Evolutionary conservation across 2,113 vertebrate genomes (phyloP).

Genomic region (Diadophis punctatus): DNA sequence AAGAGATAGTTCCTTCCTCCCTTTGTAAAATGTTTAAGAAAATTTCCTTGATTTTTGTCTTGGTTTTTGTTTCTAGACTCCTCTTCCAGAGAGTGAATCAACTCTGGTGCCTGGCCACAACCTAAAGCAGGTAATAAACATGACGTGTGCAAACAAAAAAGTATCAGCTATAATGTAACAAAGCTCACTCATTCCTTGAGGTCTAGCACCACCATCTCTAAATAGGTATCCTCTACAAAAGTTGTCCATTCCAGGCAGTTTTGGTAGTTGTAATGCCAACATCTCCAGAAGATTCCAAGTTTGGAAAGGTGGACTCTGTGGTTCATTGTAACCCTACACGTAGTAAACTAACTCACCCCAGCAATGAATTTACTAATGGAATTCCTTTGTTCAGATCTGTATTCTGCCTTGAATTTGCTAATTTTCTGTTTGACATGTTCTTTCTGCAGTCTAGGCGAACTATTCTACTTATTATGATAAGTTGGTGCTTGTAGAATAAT

Average conservation of each 20-base stretch:
- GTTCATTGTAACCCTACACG: not conserved
- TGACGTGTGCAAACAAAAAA: not conserved
- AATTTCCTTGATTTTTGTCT: not conserved
- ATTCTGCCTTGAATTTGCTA: not conserved
- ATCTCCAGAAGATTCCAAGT: not conserved
- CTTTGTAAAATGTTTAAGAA: not conserved
- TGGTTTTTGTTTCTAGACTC: constrained; percentile 57
- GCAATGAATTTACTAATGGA: not conserved
- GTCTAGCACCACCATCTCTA: not conserved
- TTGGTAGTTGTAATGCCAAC: not conserved
- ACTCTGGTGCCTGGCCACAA: constrained; percentile 67
- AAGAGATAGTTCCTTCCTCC: constrained; percentile 8
- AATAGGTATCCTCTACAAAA: not conserved
- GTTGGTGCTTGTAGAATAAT: not conserved
- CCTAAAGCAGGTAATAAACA: constrained; percentile 69
- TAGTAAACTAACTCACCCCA: not conserved
- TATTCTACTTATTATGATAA: not conserved
- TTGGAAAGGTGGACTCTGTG: not conserved
- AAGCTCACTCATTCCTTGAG: not conserved
- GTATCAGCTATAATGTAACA: not conserved
- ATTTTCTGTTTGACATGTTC: not conserved
- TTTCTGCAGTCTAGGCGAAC: not conserved
- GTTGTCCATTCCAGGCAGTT: not conserved
- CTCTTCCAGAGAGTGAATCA: constrained; percentile 63
- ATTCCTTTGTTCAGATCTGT: not conserved